phyloP scores from a whole-genome alignment of 1,140 invertebrate species.

The Drosophila teissieri region DNA sequence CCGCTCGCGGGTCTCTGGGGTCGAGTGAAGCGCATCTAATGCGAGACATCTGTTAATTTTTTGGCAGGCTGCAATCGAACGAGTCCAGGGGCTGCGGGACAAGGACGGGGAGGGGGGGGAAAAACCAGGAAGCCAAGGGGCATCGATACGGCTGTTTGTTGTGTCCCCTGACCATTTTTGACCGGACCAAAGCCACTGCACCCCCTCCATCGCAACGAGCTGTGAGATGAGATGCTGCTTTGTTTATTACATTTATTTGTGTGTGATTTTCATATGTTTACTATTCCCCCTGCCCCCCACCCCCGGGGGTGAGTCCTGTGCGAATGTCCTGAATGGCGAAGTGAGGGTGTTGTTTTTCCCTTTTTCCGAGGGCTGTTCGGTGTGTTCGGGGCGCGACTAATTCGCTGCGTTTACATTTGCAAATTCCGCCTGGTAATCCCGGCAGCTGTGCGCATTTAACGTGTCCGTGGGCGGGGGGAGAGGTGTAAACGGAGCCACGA shows the following conservation, averaged over 20 bases:
- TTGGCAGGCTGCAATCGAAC: conserved; percentile 45
- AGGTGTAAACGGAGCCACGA: conserved; percentile 21
- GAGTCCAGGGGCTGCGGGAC: background rate
- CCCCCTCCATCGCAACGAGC: conserved; percentile 38
- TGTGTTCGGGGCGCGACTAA: conserved; percentile 55
- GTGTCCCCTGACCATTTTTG: conserved; percentile 7
- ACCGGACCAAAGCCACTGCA: conserved; percentile 5
- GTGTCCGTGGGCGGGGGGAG: conserved; percentile 7
- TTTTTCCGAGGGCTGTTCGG: conserved; percentile 17
- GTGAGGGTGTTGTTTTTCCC: background rate
- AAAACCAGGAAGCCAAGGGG: conserved; percentile 52
- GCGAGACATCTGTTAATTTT: conserved; percentile 82
- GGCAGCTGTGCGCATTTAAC: conserved; percentile 77
- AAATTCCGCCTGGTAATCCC: conserved; percentile 68
- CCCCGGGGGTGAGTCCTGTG: background rate
- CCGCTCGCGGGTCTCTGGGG: conserved; percentile 63
- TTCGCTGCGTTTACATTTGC: conserved; percentile 71
- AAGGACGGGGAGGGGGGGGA: no score
- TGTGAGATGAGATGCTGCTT: conserved; percentile 55
- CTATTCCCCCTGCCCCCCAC: conserved; percentile 11
- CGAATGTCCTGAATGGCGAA: background rate
- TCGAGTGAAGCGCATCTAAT: conserved; percentile 79
- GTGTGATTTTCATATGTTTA: conserved; percentile 65
- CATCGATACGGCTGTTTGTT: conserved; percentile 9
- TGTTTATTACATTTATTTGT: conserved; percentile 80